Evolutionary conservation across 2,888 invertebrate genomes (phyloP).

Genomic region (Lydus trimaculatus): DNA sequence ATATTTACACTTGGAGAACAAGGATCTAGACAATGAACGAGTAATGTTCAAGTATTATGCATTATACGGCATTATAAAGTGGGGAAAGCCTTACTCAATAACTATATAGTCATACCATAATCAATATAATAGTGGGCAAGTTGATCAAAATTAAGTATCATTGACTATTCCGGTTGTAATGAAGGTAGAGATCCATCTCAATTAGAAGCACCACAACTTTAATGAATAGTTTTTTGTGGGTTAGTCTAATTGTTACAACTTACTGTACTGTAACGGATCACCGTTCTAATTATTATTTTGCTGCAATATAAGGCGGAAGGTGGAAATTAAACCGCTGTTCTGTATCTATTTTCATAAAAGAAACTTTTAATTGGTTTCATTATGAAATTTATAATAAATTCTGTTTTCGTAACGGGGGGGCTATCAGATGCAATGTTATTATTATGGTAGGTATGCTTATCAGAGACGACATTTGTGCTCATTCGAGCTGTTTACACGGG

Average conservation of each 20-base stretch:
- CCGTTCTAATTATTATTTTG: not conserved
- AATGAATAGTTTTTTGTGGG: not conserved
- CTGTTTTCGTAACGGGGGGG: not conserved
- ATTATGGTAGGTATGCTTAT: not conserved
- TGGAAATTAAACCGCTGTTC: not conserved
- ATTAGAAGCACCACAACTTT: not conserved
- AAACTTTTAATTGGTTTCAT: not conserved
- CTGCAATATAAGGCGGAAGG: not conserved
- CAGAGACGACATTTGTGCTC: not conserved
- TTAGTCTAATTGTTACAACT: not conserved
- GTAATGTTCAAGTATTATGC: not conserved
- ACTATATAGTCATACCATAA: not conserved
- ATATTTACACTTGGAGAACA: not conserved
- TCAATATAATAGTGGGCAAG: not conserved
- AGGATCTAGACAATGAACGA: not conserved
- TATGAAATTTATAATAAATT: not conserved
- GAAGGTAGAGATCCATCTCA: not conserved
- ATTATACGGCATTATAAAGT: not conserved
- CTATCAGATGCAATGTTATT: not conserved
- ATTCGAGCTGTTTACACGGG: not conserved
- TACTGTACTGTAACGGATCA: not conserved
- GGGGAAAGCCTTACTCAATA: not conserved
- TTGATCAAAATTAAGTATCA: not conserved
- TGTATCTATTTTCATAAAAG: not conserved
- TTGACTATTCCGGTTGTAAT: not conserved